Evolutionary conservation across 2,888 invertebrate species (phyloP).

Genomic region (Pristionchus japonicus): DNA sequence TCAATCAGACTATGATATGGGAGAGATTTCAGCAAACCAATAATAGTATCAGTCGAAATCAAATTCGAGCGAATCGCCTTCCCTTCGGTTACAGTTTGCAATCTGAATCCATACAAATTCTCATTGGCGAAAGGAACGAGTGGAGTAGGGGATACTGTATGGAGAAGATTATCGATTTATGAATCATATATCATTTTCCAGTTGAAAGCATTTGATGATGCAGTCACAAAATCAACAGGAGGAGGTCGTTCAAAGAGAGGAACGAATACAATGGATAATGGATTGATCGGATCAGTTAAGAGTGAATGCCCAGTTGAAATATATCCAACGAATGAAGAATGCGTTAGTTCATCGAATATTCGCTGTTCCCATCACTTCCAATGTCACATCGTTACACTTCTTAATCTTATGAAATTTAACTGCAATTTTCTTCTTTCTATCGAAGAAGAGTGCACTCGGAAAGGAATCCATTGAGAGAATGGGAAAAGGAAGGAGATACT

Average conservation of each 20-base stretch:
- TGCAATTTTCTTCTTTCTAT: background rate
- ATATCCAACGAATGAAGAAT: conserved; percentile 23
- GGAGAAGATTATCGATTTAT: background rate
- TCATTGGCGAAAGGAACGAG: conserved; percentile 66
- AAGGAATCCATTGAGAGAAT: background rate
- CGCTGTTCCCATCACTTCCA: background rate
- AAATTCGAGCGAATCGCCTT: conserved; percentile 74
- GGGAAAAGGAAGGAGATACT: background rate
- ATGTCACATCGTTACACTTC: background rate
- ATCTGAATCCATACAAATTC: conserved; percentile 74
- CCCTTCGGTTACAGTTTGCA: conserved; percentile 73
- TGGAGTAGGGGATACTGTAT: conserved; percentile 67
- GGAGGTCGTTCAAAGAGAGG: conserved; percentile 1
- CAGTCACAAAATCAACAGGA: conserved; percentile 52
- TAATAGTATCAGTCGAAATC: conserved; percentile 74
- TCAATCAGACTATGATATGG: background rate
- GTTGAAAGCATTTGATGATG: conserved; percentile 69
- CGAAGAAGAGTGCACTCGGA: background rate
- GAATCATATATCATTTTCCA: conserved; percentile 49
- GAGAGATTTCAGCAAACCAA: conserved; percentile 66
- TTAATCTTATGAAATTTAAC: background rate
- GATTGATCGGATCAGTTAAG: background rate
- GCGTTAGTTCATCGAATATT: conserved; percentile 47
- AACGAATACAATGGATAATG: conserved; percentile 31
- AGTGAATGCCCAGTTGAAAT: background rate